phyloP scores from a whole-genome alignment of 1,140 invertebrate genomes.

The Limonius californicus region DNA sequence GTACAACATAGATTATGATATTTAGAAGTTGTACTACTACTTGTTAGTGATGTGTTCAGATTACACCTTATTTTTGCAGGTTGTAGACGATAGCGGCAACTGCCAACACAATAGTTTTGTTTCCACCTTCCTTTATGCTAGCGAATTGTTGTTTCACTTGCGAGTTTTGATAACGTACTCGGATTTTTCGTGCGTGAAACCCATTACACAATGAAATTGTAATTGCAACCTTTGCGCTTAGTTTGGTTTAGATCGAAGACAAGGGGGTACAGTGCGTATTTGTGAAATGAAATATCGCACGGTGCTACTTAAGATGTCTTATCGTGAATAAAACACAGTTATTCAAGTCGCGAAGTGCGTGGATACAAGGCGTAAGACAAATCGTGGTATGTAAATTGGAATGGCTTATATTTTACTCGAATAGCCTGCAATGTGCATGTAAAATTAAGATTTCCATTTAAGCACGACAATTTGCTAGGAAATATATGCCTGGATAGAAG shows the following conservation, averaged over 20 bases:
- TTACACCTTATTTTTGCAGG: too few relatives aligned
- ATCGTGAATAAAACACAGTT: neutral
- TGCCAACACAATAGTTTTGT: too few relatives aligned
- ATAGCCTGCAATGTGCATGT: constrained; percentile 15
- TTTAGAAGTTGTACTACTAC: too few relatives aligned
- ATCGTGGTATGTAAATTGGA: constrained; percentile 12
- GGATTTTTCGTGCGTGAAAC: neutral
- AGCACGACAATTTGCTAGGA: neutral
- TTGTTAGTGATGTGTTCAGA: too few relatives aligned
- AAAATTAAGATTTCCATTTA: constrained; percentile 17
- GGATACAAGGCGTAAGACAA: constrained; percentile 15
- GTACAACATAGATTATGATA: too few relatives aligned
- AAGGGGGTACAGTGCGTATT: neutral
- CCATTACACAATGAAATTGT: neutral
- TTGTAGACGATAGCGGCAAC: too few relatives aligned
- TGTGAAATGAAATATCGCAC: constrained; percentile 12
- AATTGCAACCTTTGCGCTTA: neutral
- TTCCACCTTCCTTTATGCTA: too few relatives aligned
- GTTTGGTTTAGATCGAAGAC: constrained; percentile 1
- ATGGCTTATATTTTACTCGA: constrained; percentile 9
- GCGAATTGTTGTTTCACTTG: too few relatives aligned
- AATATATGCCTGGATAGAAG: neutral
- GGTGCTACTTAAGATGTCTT: constrained; percentile 10
- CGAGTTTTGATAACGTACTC: neutral
- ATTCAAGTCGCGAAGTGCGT: constrained; percentile 11